Percentiles rank a stretch among this genome's conserved stretches.
These are phyloP conservation scores for Gracilinanus agilis DNA, from an alignment of 2,113 vertebrate species.

Conservation along the genomic window DNA sequence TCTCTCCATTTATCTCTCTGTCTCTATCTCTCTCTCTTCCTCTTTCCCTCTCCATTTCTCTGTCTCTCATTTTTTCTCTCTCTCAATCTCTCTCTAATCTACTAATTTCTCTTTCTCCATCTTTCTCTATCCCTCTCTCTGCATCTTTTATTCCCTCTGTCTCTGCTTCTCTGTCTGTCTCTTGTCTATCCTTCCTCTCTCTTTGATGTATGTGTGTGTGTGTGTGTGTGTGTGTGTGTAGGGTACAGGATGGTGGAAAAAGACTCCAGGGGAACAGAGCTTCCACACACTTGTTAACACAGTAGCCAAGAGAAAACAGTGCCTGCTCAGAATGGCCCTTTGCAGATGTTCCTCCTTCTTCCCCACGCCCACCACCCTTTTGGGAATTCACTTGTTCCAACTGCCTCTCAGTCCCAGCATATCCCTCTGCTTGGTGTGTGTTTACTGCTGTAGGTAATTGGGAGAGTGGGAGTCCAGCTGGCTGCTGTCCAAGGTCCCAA, in stretches of 20 bases:
- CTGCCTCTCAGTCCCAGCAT: background rate
- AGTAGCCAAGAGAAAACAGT: background rate
- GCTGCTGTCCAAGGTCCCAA: slow-evolving; percentile 6
- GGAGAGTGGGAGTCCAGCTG: background rate
- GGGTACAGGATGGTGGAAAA: too few species aligned
- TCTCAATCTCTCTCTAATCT: too few species aligned
- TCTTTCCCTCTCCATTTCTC: background rate
- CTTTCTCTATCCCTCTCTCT: background rate
- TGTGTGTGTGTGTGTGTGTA: too few species aligned
- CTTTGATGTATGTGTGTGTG: too few species aligned
- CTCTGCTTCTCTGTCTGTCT: too few species aligned
- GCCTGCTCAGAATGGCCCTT: background rate
- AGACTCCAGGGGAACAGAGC: too few species aligned
- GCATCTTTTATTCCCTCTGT: background rate
- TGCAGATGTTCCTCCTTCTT: background rate
- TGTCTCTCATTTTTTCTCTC: background rate
- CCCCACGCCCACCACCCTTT: background rate
- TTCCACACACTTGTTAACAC: background rate
- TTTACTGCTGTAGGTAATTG: background rate
- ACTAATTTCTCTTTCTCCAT: too few species aligned
- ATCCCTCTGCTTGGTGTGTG: background rate
- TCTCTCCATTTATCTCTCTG: fast-evolving
- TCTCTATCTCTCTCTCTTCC: background rate
- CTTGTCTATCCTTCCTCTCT: too few species aligned
- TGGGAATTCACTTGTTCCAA: background rate